Evolutionary conservation across 92 coral and sea anemone species (phyloP), one percentile per base, ranked within the genome.

Genomic region (Virgularia gustaviana): DNA sequence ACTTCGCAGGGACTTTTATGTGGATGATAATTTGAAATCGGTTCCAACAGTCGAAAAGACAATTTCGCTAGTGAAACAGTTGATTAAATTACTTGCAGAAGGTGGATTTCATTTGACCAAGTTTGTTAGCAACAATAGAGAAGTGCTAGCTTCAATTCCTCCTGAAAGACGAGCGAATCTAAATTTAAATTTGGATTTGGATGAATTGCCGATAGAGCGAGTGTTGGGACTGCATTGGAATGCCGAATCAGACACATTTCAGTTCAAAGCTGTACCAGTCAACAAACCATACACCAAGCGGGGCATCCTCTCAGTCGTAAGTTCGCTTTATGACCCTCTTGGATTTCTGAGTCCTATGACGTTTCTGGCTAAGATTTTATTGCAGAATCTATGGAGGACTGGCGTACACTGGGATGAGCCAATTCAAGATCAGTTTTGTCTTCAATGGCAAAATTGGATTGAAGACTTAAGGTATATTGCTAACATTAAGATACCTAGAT

Each of bases 101-200:
- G 90, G 90, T 61, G 90, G 86, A 13, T 81, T 85, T 58, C 83
- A 67, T 9, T 78, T 81, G 1, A 85, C 90, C 3, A 85, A 85
- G 73, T 81, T 81, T 25, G 60, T 72, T 18, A 81, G 89, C 77
- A 81, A 81, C 60, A 32, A 72, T 15, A 75, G 86, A 11, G 86
- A 70, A 29, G 65, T 81, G 1, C 49, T 85, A 24, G 49, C 71
- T 25, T 39, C 78, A 23, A 72, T 85, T 13, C 83, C 80, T 5
- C 39, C 72, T 0, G 33, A 76, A 16, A 79, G 55, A 23, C 53
- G 83, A 56, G 83, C 81, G 4, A 76, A 70, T 44, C 89, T 86
- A 13, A 34, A 18, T 15, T 37, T 81, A 5, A 58, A 81, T 49
- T 36, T 81, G 31, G 90, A 85, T 19, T 75, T 81, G 9, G 90